Base-by-base conservation (phyloP, 2,113 vertebrate genomes). In the Odontesthes bonariensis region DNA sequence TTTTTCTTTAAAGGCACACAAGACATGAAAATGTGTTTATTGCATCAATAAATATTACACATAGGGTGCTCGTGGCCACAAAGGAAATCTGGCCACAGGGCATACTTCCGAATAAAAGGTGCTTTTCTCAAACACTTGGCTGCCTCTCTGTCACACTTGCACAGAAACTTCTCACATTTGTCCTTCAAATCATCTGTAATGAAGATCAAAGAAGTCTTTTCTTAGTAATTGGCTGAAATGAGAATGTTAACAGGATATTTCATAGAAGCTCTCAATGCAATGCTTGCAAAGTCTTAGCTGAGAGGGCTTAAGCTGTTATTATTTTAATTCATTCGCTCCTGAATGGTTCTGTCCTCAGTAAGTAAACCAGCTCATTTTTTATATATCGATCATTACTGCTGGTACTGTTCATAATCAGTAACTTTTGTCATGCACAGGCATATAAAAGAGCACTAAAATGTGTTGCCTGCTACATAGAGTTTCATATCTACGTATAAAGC, bases 131-230 rank as follows among this genome's bases (percentile, higher is more conserved):
- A 90, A 68, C 97, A 99, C 59, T 89, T 88, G 54, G 95, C 96
- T 22, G 94, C 88, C 60, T 96, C 92, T 84, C 88, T 91, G 93
- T 99, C 97, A 83, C 98, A 99, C 31, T 91, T 89, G 91, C 97
- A 99, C 38, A 95, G 79, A 61, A 95, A 88, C 85, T 94, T 94
- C 81, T 97, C 93, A 85, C 98, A 99, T 20, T 44, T 88, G 82
- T 96, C 93, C 79, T 93, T 79, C 68, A 94, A 63, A 6, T 94
- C 88, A 81, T 95, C 98, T 99, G 92, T 75, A 95, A 93, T 3
- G 73, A 83, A 91, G 46, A 82, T 27, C 10, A 69, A 2, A 61
- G 12, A 20, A 4, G 5, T 58, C 22, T 68, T 33, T 11, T 16
- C 5, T 67, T 7, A 70, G 63, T 51, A 16, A 75, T 67, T 16